Base-by-base conservation (phyloP, 2,888 invertebrate genomes). In the Ormyrus nitidulus region DNA sequence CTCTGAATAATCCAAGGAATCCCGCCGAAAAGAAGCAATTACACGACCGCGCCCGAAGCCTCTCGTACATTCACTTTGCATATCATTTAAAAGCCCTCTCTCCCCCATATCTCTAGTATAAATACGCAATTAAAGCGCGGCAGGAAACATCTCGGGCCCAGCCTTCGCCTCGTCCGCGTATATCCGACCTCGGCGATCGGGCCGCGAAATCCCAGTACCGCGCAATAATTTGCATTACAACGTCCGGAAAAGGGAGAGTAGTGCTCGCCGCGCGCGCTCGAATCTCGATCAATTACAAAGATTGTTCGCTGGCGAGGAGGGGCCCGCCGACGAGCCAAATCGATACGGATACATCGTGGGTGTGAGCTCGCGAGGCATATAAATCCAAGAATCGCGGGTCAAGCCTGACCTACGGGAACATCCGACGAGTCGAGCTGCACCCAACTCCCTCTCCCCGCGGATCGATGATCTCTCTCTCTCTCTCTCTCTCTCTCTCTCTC, bases 381-480 rank as follows among this genome's bases (percentile, higher is more conserved):
- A 74, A 74, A 74, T 74, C 65, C 72, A 71, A 64, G 53, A 19
- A 6, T 19, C 44, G 13, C 51, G 72, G 59, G 70, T 61, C 66
- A 56, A 61, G 64, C 64, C 56, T 79, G 73, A 79, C 78, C 78
- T 69, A 73, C 49, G 65, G 10, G 68, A 73, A 78, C 58, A 66
- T 72, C 61, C 58, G 49, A 62, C 8, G 34, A 34, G 34, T 34
- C 34, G 34, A 48, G 64, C 70, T 71, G 77, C 77, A 58, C 70
- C 68, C 58, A 77, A 64, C 51, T 19, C 11, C 49, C n/a, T n/a
- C 44, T 53, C 51, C 13, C 11, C 9, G 59, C 61, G 54, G 77
- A 77, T 77, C 77, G 77, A 77, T 70, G 71, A 77, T 70, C 58
- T 77, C 49, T 11, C 13, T n/a, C 34, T 1, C 34, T 34, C 34